These are phyloP conservation scores for Notarius quadriscutis DNA, from an alignment of 2,113 vertebrate species.

Conservation along the genomic window DNA sequence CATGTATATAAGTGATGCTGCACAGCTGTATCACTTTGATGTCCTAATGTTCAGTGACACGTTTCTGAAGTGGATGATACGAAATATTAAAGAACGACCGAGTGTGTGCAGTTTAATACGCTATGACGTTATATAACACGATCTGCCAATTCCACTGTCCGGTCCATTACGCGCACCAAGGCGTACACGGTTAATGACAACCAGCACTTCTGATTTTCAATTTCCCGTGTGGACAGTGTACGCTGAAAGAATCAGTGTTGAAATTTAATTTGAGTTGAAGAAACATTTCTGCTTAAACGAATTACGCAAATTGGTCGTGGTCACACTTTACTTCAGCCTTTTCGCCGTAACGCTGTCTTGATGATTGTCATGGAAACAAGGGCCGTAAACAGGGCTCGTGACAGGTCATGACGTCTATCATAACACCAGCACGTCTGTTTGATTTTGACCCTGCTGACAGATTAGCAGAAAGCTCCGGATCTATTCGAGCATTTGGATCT, in stretches of 20 bases:
- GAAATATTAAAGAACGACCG: not conserved
- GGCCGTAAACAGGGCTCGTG: not conserved
- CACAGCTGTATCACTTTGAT: not conserved
- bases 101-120: not conserved
- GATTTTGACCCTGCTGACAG: not conserved
- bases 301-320: slow-evolving; percentile 21
- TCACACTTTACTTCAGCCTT: slow-evolving; percentile 8
- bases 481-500: not conserved
- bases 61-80: not conserved
- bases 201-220: slow-evolving; percentile 31
- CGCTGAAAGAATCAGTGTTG: not conserved
- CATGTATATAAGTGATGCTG: not conserved
- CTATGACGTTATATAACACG: not conserved
- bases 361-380: slow-evolving; percentile 10
- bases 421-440: slow-evolving; percentile 1
- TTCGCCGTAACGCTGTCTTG: not conserved
- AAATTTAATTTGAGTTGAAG: slow-evolving; percentile 20
- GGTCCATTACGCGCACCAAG: slow-evolving; percentile 13
- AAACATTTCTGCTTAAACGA: slow-evolving; percentile 9
- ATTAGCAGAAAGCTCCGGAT: not conserved
- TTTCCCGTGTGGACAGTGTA: slow-evolving; percentile 13
- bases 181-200: slow-evolving; percentile 6
- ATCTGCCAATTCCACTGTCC: slow-evolving; percentile 26
- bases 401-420: slow-evolving; percentile 15
- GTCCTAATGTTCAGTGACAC: not conserved